Conservation (phyloP, 2,888 invertebrate genomes). For the Phortica okadai region DNA sequence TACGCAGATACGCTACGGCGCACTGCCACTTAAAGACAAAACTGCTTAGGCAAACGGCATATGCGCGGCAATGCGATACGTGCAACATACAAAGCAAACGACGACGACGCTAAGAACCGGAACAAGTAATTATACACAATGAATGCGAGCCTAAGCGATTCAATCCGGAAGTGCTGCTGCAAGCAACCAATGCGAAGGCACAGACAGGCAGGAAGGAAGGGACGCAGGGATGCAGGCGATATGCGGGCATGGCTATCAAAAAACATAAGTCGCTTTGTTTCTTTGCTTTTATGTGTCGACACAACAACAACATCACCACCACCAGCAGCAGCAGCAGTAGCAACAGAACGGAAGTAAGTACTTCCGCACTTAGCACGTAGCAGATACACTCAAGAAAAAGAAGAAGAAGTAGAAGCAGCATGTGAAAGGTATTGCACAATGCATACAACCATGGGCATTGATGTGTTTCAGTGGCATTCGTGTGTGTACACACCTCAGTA, state of each 20-base stretch:
- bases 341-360: conserved; percentile 65
- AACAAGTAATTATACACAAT: conserved; percentile 70
- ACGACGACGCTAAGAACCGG: conserved; percentile 64
- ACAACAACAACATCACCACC: no score
- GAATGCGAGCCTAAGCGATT: conserved; percentile 24
- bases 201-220: not conserved
- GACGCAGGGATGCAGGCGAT: not conserved
- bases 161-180: conserved; percentile 53
- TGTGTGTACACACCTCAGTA: no score
- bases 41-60: not conserved
- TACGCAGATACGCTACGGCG: not conserved
- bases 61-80: not conserved
- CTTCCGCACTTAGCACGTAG: conserved; percentile 61
- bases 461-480: no score
- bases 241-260: conserved; percentile 1
- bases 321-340: conserved; percentile 43
- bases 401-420: not conserved
- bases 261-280: not conserved
- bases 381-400: not conserved
- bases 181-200: not conserved
- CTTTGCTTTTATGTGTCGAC: no score
- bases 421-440: not conserved
- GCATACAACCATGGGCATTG: not conserved
- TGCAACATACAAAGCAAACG: conserved; percentile 10
- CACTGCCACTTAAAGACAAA: not conserved